A percentile compares a stretch with the other conserved stretches of the same genome.
Evolutionary conservation across 2,797 vertebrate genomes (phyloP).

Genomic region (Chelidonichthys spinosus): DNA sequence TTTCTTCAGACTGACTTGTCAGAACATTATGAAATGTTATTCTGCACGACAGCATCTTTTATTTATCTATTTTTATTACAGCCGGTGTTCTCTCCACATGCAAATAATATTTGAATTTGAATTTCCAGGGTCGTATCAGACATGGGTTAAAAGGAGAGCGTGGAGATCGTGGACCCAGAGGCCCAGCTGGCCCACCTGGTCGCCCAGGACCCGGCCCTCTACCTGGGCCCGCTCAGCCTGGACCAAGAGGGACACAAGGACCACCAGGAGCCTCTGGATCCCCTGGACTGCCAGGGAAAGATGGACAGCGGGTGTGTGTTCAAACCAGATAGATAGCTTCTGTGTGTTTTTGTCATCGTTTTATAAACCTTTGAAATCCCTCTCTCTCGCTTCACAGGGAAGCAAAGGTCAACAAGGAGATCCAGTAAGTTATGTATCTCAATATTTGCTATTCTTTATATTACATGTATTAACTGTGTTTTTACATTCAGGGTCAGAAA

Average conservation of each 20-base stretch:
- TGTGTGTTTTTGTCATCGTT: neutral
- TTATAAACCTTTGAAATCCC: neutral
- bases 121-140: slow-evolving; percentile 52
- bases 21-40: neutral
- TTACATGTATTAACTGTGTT: neutral
- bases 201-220: slow-evolving; percentile 54
- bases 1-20: too few relatives aligned
- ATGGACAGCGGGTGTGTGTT: slow-evolving; percentile 73
- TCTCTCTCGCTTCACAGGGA: slow-evolving; percentile 61
- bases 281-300: slow-evolving; percentile 70
- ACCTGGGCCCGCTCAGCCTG: slow-evolving; percentile 56
- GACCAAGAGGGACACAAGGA: slow-evolving; percentile 67
- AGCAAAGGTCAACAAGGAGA: slow-evolving; percentile 75
- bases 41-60: neutral
- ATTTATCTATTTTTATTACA: neutral
- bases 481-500: slow-evolving; percentile 77
- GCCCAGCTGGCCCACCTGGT: slow-evolving; percentile 68
- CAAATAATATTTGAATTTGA: neutral
- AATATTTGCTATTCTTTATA: neutral
- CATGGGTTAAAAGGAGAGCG: slow-evolving; percentile 75
- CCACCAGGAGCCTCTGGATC: slow-evolving; percentile 62
- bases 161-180: slow-evolving; percentile 73
- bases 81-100: neutral
- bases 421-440: slow-evolving; percentile 58
- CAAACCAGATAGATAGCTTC: neutral